These are phyloP conservation scores for Teleogryllus occipitalis DNA, from an alignment of 1,140 invertebrate genomes.

Conservation along the genomic window DNA sequence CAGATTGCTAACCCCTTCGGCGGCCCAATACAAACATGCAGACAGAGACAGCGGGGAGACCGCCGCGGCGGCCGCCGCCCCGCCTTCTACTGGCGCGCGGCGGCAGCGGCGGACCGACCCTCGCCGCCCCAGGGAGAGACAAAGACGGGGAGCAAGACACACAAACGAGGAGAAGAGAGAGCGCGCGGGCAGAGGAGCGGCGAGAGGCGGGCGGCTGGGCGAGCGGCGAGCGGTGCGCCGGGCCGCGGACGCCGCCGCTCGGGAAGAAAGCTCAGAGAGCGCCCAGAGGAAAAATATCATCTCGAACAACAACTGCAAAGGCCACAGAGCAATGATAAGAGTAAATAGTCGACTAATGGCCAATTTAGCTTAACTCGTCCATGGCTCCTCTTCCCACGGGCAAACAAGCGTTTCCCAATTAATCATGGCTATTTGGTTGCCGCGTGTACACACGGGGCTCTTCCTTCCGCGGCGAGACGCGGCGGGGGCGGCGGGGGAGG, in stretches of 20 bases:
- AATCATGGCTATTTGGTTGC: conserved; percentile 14
- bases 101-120: no score
- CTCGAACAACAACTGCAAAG: neutral
- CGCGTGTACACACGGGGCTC: conserved; percentile 1
- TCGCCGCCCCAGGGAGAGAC: neutral
- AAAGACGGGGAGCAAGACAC: neutral
- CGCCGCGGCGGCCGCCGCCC: no score
- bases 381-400: conserved; percentile 12
- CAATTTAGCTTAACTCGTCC: conserved; percentile 16
- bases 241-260: no score
- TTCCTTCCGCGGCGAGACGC: neutral
- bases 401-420: conserved; percentile 16
- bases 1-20: neutral
- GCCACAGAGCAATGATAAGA: conserved; percentile 15
- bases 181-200: neutral
- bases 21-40: conserved; percentile 6
- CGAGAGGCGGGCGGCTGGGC: no score
- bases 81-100: no score
- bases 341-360: conserved; percentile 15
- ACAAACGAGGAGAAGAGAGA: neutral
- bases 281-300: neutral
- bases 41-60: neutral
- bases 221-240: no score
- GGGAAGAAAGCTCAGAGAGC: neutral
- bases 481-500: neutral